These are phyloP conservation scores for Alces alces DNA, from an alignment of 2,113 vertebrate species.

Conservation along the genomic window DNA sequence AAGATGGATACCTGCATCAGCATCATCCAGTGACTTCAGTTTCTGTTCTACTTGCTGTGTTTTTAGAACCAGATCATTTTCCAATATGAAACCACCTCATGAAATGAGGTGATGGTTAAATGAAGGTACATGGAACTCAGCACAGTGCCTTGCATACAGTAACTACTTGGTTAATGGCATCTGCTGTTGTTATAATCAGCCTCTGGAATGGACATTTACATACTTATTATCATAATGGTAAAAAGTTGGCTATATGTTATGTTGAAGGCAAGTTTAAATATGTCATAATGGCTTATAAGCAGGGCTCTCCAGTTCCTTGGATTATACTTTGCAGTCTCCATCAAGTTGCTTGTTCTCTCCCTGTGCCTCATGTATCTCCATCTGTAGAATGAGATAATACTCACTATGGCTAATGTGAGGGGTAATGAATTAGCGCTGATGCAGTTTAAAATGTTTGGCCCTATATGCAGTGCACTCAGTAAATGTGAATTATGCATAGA, in stretches of 20 bases:
- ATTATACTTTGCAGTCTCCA: background rate
- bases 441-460: background rate
- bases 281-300: background rate
- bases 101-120: background rate
- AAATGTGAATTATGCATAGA: background rate
- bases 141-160: rapidly evolving
- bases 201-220: background rate
- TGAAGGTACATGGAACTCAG: too few species aligned
- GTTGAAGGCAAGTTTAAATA: background rate
- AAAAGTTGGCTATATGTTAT: background rate
- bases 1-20: background rate
- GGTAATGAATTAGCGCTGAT: too few species aligned
- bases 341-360: background rate
- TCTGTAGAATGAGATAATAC: background rate
- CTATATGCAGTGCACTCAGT: background rate
- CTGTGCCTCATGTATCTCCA: background rate
- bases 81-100: background rate
- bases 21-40: background rate
- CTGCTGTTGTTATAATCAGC: background rate
- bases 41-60: background rate
- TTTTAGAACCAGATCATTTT: background rate
- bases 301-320: rapidly evolving
- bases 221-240: background rate
- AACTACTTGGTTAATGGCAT: background rate
- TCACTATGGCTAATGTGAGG: background rate